These are phyloP conservation scores for Apus apus DNA, from an alignment of 2,113 vertebrate species.

Conservation along the genomic window DNA sequence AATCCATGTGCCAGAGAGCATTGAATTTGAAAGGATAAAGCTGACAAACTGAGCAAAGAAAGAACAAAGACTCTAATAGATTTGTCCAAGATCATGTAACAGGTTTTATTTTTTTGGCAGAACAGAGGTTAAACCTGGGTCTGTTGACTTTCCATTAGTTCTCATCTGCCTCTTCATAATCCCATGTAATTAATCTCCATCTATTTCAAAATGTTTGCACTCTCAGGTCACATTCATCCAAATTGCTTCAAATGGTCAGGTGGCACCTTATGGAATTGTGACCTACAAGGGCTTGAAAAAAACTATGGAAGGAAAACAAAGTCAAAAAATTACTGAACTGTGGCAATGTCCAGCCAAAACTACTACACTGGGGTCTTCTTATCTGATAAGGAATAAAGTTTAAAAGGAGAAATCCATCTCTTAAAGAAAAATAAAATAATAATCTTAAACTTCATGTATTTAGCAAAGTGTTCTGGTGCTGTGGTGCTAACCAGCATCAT, in stretches of 20 bases:
- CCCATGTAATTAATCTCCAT: not conserved
- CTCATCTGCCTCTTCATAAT: not conserved
- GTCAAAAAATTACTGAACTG: not conserved
- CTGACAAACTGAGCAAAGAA: not conserved
- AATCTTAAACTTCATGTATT: not conserved
- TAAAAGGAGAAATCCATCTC: not conserved
- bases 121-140: not conserved
- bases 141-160: not conserved
- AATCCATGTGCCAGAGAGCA: not conserved
- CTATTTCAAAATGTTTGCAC: not conserved
- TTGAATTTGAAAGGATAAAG: not conserved
- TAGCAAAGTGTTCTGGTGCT: not conserved
- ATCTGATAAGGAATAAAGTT: not conserved
- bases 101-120: not conserved
- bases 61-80: not conserved
- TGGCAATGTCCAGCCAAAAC: not conserved
- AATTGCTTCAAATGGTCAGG: not conserved
- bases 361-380: fast-evolving
- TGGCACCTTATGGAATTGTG: not conserved
- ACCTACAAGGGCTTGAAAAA: not conserved
- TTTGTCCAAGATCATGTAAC: not conserved
- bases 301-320: not conserved
- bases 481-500: not conserved
- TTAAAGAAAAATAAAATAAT: not conserved
- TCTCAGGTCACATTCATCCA: not conserved